Percentiles rank a stretch among this genome's conserved stretches.
These are phyloP conservation scores for Patella ulyssiponensis DNA, from an alignment of 2,888 invertebrate genomes.

Conservation along the genomic window DNA sequence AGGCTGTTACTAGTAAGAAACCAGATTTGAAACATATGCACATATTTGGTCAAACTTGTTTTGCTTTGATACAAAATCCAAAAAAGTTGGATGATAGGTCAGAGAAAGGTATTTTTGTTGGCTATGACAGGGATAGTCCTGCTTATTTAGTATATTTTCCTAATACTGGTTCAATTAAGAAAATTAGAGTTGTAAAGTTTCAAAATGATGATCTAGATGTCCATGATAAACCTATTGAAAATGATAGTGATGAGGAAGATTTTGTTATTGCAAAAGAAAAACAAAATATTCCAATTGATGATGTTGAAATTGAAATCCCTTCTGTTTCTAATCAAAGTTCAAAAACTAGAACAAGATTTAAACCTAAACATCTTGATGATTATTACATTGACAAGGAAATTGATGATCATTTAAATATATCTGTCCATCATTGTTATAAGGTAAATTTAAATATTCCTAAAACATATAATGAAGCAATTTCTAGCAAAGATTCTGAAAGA, in stretches of 20 bases:
- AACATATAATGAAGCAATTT: conserved; percentile 17
- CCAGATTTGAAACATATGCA: conserved; percentile 16
- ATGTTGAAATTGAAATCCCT: too few relatives aligned
- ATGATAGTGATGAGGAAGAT: conserved; percentile 1
- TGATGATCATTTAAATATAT: background rate
- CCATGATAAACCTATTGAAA: background rate
- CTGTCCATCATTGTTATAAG: conserved; percentile 17
- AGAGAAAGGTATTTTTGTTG: conserved; percentile 33
- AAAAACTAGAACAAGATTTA: background rate
- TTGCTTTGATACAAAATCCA: too few relatives aligned
- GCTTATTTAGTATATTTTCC: conserved; percentile 32
- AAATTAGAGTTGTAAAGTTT: conserved; percentile 27
- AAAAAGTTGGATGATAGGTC: too few relatives aligned
- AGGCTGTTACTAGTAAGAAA: conserved; percentile 22
- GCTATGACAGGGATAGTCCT: conserved; percentile 33
- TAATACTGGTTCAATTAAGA: conserved; percentile 25
- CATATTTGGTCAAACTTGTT: too few relatives aligned
- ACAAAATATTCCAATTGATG: background rate
- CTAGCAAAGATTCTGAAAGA: conserved; percentile 6
- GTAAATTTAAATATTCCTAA: conserved; percentile 9
- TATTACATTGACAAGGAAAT: conserved; percentile 3
- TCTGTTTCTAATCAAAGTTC: background rate
- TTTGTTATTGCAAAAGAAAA: background rate
- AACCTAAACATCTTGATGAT: conserved; percentile 3
- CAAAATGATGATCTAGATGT: background rate